Base-by-base conservation (phyloP, 92 coral and sea anemone genomes). In the Galaxea fascicularis region DNA sequence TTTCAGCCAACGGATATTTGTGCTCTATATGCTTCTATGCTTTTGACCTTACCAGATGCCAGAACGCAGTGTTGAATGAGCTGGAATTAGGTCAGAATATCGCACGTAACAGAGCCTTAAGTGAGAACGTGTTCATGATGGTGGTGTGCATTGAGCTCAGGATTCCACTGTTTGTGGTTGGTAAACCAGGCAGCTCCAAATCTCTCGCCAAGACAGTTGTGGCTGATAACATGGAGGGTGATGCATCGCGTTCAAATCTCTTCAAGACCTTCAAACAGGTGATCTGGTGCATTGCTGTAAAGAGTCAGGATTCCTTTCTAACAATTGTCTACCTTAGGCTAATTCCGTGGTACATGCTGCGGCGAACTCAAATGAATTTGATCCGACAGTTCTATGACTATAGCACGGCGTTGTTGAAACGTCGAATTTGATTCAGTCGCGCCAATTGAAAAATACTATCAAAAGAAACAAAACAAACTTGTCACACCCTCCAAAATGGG, bases 91-190 rank as follows among this genome's bases (percentile, higher is more conserved):
- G 95, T 65, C 70, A 79, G 13, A 94, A 94, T 84, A 95, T 95
- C 22, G 98, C 98, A 30, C 90, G 89, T 7, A 94, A 92, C 83
- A 80, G 84, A 17, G 98, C 98, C 22, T 76, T 95, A 64, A 85
- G 96, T 44, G 96, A 95, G 74, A 95, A 95, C 56, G 98, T 95
- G 76, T 95, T 95, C 72, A 91, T 95, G 98, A 95, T 95, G 98
- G 95, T 93, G 51, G 92, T 95, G 22, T 94, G 98, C 71, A 91
- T 94, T 60, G 98, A 95, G 88, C 92, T 95, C 21, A 90, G 98
- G 53, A 93, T 95, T 58, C 98, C 98, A 5, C 47, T 95, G 88
- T 95, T 95, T 86, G 98, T 95, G 46, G 93, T 95, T n/a, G 98
- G 98, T 31, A 95, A 95, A 82, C 98, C 98, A 70, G 98, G 94